Evolutionary conservation across 37 sponge, comb jelly and placozoan species (phyloP).

Genomic region (Hexactinellida sp.): DNA sequence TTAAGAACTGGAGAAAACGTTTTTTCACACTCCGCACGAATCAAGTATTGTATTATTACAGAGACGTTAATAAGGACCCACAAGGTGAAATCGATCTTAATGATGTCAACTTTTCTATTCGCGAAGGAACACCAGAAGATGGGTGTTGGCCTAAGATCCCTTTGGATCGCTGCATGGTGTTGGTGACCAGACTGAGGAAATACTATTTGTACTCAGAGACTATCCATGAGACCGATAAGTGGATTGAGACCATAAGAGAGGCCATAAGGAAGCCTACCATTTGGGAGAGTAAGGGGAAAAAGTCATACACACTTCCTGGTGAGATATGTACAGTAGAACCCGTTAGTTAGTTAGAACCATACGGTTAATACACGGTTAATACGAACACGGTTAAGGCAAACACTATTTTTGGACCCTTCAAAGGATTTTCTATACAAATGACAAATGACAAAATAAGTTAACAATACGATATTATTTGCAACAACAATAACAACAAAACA

Average conservation of each 20-base stretch:
- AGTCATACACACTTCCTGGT: neutral
- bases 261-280: neutral
- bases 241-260: neutral
- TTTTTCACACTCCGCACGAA: conserved; percentile 12
- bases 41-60: neutral
- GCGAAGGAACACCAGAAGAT: neutral
- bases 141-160: neutral
- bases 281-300: neutral
- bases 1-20: neutral
- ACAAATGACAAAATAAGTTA: no score
- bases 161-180: neutral
- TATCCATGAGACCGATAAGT: neutral
- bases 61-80: neutral
- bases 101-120: neutral
- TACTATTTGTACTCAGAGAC: neutral
- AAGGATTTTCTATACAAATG: no score
- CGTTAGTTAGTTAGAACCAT: neutral
- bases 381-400: no score
- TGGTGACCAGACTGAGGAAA: neutral
- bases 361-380: no score
- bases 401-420: no score
- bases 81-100: neutral
- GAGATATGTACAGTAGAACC: no score
- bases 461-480: no score
- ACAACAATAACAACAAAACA: no score